These are phyloP conservation scores for Gonocerus acuteangulatus DNA, from an alignment of 2,888 invertebrate species.

Conservation along the genomic window DNA sequence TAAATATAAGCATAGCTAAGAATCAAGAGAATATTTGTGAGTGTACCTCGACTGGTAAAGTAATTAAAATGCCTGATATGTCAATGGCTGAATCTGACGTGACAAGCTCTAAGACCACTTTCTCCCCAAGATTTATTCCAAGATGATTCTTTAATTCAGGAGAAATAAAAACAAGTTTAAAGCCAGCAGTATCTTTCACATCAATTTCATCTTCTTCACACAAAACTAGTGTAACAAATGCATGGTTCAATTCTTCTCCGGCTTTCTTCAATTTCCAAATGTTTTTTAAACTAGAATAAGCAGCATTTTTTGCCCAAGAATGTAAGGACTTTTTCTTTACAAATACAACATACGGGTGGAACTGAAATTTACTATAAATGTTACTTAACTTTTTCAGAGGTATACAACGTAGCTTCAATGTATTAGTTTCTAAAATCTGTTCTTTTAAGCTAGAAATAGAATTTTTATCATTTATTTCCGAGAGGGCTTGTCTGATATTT, in stretches of 20 bases:
- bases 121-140: conserved; percentile 51
- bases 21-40: no score
- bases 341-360: conserved; percentile 30
- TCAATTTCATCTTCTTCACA: background rate
- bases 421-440: background rate
- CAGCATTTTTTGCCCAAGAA: background rate
- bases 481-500: background rate
- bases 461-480: background rate
- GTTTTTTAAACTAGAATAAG: background rate
- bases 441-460: background rate
- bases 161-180: conserved; percentile 49
- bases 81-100: conserved; percentile 48
- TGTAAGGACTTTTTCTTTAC: conserved; percentile 14
- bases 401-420: conserved; percentile 22
- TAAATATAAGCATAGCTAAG: no score
- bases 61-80: conserved; percentile 44
- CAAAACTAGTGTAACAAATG: background rate
- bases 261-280: background rate
- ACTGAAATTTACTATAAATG: conserved; percentile 7
- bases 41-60: conserved; percentile 41
- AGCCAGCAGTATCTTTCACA: background rate
- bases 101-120: conserved; percentile 49
- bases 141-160: conserved; percentile 50
- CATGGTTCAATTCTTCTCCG: background rate
- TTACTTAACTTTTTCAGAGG: conserved; percentile 6